phyloP scores from a whole-genome alignment of 2,113 vertebrate genomes.

The Strix aluco region DNA sequence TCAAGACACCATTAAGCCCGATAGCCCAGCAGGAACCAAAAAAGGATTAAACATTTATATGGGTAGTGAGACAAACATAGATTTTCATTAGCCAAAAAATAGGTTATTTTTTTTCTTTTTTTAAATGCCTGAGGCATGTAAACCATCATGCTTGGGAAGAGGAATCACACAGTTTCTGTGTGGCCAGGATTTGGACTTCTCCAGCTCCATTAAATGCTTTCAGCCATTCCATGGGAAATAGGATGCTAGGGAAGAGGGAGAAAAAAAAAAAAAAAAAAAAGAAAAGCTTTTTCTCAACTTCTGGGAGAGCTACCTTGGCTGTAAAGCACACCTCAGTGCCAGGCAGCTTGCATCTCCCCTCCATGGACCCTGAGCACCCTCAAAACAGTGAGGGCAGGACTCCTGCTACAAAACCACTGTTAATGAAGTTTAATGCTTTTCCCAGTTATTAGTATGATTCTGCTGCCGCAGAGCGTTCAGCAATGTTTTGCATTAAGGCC shows the following conservation, averaged over 20 bases:
- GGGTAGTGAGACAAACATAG: not conserved
- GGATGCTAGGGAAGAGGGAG: not conserved
- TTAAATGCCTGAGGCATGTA: not conserved
- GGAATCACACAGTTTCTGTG: not conserved
- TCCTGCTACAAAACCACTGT: not conserved
- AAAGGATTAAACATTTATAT: not conserved
- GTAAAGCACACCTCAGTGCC: not conserved
- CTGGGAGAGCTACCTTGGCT: not conserved
- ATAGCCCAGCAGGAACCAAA: not conserved
- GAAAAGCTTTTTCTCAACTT: not conserved
- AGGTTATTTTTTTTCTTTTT: not conserved
- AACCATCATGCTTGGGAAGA: not conserved
- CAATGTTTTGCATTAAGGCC: not conserved
- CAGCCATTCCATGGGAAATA: not conserved
- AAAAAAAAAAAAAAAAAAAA: too few relatives aligned
- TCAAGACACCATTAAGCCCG: not conserved
- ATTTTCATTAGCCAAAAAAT: not conserved
- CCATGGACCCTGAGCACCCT: not conserved
- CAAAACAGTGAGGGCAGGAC: not conserved
- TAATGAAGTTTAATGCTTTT: not conserved
- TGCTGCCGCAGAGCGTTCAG: accelerated
- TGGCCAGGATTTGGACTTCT: not conserved
- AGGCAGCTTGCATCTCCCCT: not conserved
- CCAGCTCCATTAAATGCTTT: not conserved
- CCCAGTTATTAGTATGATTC: not conserved